Percentiles rank a stretch among this genome's conserved stretches.
phyloP scores from a whole-genome alignment of 2,888 invertebrate species.

The Leptopterna dolabrata region DNA sequence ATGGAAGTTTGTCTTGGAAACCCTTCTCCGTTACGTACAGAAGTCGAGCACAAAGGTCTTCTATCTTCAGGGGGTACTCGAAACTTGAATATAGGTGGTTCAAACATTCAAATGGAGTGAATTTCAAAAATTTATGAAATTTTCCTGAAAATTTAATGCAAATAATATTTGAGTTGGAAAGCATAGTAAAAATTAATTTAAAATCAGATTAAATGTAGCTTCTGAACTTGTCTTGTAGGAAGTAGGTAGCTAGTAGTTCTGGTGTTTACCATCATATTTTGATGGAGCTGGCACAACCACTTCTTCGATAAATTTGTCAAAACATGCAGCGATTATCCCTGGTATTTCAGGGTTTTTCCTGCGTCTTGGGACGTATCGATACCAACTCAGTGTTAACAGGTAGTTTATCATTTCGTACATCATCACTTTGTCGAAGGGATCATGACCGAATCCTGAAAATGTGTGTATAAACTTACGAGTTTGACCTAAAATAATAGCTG shows the following conservation, averaged over 20 bases:
- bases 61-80: constrained; percentile 1
- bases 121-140: constrained; percentile 33
- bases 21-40: not conserved
- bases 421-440: constrained; percentile 56
- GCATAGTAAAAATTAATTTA: too few relatives aligned
- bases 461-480: not conserved
- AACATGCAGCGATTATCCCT: constrained; percentile 54
- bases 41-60: constrained; percentile 45
- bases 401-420: constrained; percentile 58
- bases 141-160: not conserved
- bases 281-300: constrained; percentile 25
- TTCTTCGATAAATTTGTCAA: constrained; percentile 55
- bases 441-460: constrained; percentile 46
- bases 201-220: too few relatives aligned
- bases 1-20: constrained; percentile 30
- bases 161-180: too few relatives aligned
- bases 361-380: constrained; percentile 34
- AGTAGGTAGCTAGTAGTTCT: too few relatives aligned
- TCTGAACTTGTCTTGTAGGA: too few relatives aligned
- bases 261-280: constrained; percentile 32
- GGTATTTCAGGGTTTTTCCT: constrained; percentile 45
- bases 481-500: too few relatives aligned
- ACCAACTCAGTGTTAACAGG: constrained; percentile 48
- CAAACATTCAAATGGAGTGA: constrained; percentile 42
- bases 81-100: constrained; percentile 31